Evolutionary conservation across 1,140 invertebrate genomes (phyloP).

Genomic region (Cydia pomonella): DNA sequence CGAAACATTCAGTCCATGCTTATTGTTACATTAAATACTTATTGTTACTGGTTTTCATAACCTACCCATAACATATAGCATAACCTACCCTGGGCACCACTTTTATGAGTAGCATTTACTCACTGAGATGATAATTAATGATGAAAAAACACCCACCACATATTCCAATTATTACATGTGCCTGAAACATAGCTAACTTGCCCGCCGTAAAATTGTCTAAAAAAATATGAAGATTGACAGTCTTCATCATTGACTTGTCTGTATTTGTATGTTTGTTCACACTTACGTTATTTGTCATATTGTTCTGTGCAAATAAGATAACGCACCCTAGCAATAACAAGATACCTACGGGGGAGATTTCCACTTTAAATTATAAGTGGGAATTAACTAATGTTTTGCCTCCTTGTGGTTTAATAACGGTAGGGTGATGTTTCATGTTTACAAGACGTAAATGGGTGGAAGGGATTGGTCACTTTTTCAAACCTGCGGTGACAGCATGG

Average conservation of each 20-base stretch:
- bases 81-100: too few relatives aligned
- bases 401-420: constrained; percentile 18
- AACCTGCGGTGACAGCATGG: too few relatives aligned
- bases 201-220: neutral
- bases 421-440: neutral
- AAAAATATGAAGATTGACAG: neutral
- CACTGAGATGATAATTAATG: too few relatives aligned
- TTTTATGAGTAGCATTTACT: too few relatives aligned
- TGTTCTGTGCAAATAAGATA: constrained; percentile 26
- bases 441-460: neutral
- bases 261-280: constrained; percentile 15
- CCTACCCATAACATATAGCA: too few relatives aligned
- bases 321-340: constrained; percentile 23
- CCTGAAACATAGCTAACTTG: too few relatives aligned
- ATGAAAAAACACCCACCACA: too few relatives aligned
- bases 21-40: too few relatives aligned
- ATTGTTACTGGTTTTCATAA: too few relatives aligned
- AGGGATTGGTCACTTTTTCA: neutral
- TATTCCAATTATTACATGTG: too few relatives aligned
- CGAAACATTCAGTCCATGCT: too few relatives aligned
- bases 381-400: constrained; percentile 25
- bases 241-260: neutral
- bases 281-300: constrained; percentile 31
- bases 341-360: neutral
- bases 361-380: constrained; percentile 9